A percentile compares a stretch with the other conserved stretches of the same genome.
phyloP scores from a whole-genome alignment of 2,113 vertebrate species.

The Brevimyrus niger region DNA sequence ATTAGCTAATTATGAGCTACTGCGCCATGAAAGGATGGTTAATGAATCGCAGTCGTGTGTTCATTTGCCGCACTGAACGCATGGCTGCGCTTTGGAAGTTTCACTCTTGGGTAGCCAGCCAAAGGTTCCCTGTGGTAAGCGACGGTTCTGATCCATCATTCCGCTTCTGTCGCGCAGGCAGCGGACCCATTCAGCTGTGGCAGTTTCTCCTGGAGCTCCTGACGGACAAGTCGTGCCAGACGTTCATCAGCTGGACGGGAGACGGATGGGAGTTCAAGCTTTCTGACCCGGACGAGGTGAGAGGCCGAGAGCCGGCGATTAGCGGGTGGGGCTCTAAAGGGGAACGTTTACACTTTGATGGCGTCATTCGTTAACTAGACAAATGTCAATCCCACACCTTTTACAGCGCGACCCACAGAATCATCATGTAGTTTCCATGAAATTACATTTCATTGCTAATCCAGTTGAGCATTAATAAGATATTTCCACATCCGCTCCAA shows the following conservation, averaged over 20 bases:
- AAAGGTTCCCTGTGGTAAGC: not conserved
- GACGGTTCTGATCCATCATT: slow-evolving; percentile 9
- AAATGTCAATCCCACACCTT: not conserved
- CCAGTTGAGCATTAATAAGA: not conserved
- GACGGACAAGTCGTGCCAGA: slow-evolving; percentile 98
- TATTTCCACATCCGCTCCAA: not conserved
- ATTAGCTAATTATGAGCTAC: not conserved
- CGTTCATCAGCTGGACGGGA: slow-evolving; percentile 99
- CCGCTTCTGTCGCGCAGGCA: slow-evolving; percentile 67
- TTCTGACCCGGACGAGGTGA: slow-evolving; percentile 97
- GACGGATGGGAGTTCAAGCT: slow-evolving; percentile 99
- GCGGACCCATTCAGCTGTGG: slow-evolving; percentile 97
- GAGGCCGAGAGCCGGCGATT: slow-evolving; percentile 20
- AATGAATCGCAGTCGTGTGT: not conserved
- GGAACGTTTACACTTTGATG: not conserved
- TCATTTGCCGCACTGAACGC: not conserved
- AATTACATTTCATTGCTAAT: not conserved
- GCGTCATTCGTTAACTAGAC: not conserved
- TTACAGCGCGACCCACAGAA: not conserved
- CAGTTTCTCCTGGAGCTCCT: slow-evolving; percentile 96
- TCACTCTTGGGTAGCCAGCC: not conserved
- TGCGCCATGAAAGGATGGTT: not conserved
- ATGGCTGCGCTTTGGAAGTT: not conserved
- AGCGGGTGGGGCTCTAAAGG: not conserved
- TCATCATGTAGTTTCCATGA: not conserved